Conservation (phyloP, 2,113 vertebrate species). For the Bufo gargarizans region DNA sequence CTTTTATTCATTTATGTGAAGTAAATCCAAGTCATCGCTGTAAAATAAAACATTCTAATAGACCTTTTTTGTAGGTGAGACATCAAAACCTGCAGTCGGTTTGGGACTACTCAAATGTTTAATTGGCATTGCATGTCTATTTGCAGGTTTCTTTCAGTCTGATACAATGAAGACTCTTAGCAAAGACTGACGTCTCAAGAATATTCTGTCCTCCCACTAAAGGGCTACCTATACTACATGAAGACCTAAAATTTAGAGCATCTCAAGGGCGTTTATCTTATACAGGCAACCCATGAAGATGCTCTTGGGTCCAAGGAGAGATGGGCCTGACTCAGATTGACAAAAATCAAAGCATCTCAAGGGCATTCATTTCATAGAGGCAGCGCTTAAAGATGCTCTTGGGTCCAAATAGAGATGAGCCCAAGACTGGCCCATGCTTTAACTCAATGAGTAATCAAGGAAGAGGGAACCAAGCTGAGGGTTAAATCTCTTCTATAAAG, state of each 20-base stretch:
- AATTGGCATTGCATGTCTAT: neutral
- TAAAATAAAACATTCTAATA: neutral
- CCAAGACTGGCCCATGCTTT: neutral
- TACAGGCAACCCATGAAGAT: neutral
- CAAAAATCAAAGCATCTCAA: neutral
- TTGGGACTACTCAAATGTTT: neutral
- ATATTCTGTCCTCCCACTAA: neutral
- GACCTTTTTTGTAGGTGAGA: neutral
- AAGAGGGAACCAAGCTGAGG: neutral
- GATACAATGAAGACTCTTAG: neutral
- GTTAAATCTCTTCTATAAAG: neutral
- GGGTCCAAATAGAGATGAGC: neutral
- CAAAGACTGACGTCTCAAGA: neutral
- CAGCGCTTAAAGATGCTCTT: neutral
- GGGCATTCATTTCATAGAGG: neutral
- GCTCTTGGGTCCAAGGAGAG: neutral
- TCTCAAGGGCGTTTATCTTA: neutral
- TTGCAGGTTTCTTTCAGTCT: neutral
- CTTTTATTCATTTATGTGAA: neutral
- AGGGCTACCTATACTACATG: neutral
- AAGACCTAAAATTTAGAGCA: neutral
- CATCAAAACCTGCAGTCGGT: neutral
- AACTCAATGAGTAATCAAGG: neutral
- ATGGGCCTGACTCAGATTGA: too few species aligned
- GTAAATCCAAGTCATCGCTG: neutral